Percentiles rank a stretch among this genome's conserved stretches.
phyloP scores from a whole-genome alignment of 2,888 invertebrate species.

The Agonopterix subpropinquella region DNA sequence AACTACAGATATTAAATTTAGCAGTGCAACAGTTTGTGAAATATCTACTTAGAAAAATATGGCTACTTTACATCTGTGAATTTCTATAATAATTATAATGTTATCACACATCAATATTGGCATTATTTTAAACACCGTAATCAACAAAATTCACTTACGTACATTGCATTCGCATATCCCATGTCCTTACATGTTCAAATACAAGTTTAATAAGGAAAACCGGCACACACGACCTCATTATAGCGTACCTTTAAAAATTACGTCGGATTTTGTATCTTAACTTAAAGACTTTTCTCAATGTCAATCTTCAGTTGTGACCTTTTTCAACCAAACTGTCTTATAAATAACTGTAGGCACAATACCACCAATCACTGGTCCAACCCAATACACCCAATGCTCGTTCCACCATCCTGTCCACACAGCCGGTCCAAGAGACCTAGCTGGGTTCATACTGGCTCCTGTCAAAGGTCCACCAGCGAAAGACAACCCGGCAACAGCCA shows the following conservation, averaged over 20 bases:
- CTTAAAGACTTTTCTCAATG: neutral
- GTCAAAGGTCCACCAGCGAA: conserved; percentile 81
- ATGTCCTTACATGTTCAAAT: too few species aligned
- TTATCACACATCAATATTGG: too few species aligned
- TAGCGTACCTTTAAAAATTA: neutral
- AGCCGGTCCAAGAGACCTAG: conserved; percentile 82
- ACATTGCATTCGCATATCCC: too few species aligned
- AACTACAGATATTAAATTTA: too few species aligned
- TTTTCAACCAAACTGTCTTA: conserved; percentile 18
- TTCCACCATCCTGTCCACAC: conserved; percentile 80
- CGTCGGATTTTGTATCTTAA: neutral
- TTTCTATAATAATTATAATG: too few species aligned
- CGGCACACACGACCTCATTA: neutral
- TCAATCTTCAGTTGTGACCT: neutral
- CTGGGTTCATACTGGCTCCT: conserved; percentile 84
- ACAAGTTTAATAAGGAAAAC: too few species aligned
- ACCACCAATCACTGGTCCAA: conserved; percentile 72
- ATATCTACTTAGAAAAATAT: too few species aligned
- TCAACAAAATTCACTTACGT: too few species aligned
- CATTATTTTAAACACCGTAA: too few species aligned
- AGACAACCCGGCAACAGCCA: conserved; percentile 79
- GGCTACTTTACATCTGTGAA: too few species aligned
- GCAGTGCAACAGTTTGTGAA: too few species aligned
- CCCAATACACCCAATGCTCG: conserved; percentile 84
- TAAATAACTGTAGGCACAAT: conserved; percentile 40